Base-by-base conservation (phyloP, 2,888 invertebrate species). In the Drosophila suboccidentalis region DNA sequence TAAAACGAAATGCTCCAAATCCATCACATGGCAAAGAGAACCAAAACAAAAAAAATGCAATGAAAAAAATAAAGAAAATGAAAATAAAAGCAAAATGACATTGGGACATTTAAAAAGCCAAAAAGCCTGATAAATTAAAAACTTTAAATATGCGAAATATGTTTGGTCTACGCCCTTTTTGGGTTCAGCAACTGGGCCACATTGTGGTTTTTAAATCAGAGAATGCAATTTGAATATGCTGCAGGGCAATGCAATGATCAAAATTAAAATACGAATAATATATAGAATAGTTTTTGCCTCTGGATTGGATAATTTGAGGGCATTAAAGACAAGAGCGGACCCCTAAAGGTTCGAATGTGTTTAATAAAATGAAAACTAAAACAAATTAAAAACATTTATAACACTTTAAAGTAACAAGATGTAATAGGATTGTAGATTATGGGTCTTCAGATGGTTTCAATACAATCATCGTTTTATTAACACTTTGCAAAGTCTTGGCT, bases 91-190 rank as follows among this genome's bases (percentile, higher is more conserved):
- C 44, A 11, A 46, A 22, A 58, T 39, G 80, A 76, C 78, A 70
- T 63, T 78, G 78, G 63, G 78, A 80, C 78, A 76, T 72, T 78
- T 71, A 36, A 59, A 70, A 79, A 75, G 78, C 63, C 82, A 67
- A 75, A 82, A 82, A 79, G 79, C 64, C 82, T 79, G 78, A 82
- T 82, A 82, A 82, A 79, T 79, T 79, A 79, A 63, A 63, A 67
- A 38, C 55, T 62, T 67, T 55, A 67, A 62, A 55, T 62, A 62
- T 47, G 34, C 58, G 39, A 51, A 38, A 39, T 50, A 43, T 36
- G 39, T 34, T 36, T 34, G 4, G 34, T 22, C n/a, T n/a, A 22
- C 55, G 55, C 49, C 19, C 39, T 36, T 46, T 53, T 43, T 53
- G 19, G 50, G 50, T 19, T 6, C 36, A 51, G 22, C 38, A 38